Evolutionary conservation across 2,888 invertebrate species (phyloP), one percentile per base, ranked within the genome.

Genomic region (Aphodius granarius): DNA sequence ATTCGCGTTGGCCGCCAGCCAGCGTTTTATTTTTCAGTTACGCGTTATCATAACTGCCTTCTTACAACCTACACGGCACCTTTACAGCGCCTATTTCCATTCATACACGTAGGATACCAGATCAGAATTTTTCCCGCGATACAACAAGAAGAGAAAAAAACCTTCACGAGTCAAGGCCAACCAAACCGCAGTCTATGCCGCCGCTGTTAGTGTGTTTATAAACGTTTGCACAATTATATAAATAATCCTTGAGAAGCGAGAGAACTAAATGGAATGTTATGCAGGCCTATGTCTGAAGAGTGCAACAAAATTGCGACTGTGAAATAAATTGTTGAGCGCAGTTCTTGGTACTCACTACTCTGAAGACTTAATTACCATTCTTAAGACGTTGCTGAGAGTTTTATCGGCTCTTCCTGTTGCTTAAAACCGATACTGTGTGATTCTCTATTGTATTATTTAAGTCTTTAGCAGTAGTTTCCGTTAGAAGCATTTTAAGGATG

Each of bases 1-100:
- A 43, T 75, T 76, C 71, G 75, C 78, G 75, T 76, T 71, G 75
- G 73, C 78, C 6, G 9, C 43, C 9, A 43, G 6, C 43, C 43
- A 43, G 43, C 6, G 43, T 43, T 43, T 43, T 43, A 43, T 43
- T 43, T 43, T 43, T 43, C 43, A 43, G 43, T 43, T 43, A 43
- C 43, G 43, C 6, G 43, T 3, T 43, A 43, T 43, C 43, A 43
- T 43, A 43, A 43, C 43, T 13, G 43, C 9, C 43, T 43, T 43
- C n/a, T 43, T 9, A 43, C 43, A 9, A 43, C 43, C 43, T 43
- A 43, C 43, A 43, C 43, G 13, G 13, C 43, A 43, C 43, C 43
- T 43, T 43, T 43, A 6, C 1, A 43, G 43, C 43, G 43, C 43
- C 43, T 43, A 43, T 43, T 43, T 43, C 13, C 43, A 43, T 43